Base-by-base conservation (phyloP, 2,888 invertebrate genomes). In the Pycnomerus fuliginosus region DNA sequence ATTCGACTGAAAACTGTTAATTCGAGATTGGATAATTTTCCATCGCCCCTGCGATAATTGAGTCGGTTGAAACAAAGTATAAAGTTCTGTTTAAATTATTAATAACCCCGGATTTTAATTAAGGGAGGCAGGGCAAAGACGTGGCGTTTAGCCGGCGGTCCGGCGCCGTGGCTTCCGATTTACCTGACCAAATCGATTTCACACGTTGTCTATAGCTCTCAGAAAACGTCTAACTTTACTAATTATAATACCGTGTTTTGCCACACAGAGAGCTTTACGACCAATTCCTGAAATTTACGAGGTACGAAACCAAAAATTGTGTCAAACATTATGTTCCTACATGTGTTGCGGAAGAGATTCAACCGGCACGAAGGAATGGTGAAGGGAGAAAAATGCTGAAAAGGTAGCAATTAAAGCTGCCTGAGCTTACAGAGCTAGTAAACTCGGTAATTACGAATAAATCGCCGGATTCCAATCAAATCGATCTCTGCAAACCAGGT, bases 391-490 rank as follows among this genome's bases (percentile, higher is more conserved):
- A n/a, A n/a, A n/a, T n/a, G n/a, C n/a, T n/a, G n/a, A n/a, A n/a
- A n/a, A n/a, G n/a, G n/a, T n/a, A n/a, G n/a, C 62, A 64, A 65
- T 63, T 67, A 64, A 62, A 61, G 58, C 55, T 56, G 55, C 48
- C 53, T 48, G 37, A 50, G 49, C 52, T 56, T 53, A 55, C 53
- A 52, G 55, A 52, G 52, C 36, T 35, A 53, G 50, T 52, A 25
- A 47, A 49, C 52, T 52, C 44, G 51, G 59, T 67, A 68, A 68
- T 69, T 68, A 64, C 65, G 55, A 62, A 62, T 64, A 61, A 67
- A 68, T 64, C 61, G 56, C 55, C 60, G 65, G 65, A 68, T 68
- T 68, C 67, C 68, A 56, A 67, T 68, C 65, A 60, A 65, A 64
- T 64, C 62, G 64, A 62, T 62, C 65, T 62, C 47, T 58, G 62